Conservation (phyloP, 2,888 invertebrate species). For the Pollenia angustigena region DNA sequence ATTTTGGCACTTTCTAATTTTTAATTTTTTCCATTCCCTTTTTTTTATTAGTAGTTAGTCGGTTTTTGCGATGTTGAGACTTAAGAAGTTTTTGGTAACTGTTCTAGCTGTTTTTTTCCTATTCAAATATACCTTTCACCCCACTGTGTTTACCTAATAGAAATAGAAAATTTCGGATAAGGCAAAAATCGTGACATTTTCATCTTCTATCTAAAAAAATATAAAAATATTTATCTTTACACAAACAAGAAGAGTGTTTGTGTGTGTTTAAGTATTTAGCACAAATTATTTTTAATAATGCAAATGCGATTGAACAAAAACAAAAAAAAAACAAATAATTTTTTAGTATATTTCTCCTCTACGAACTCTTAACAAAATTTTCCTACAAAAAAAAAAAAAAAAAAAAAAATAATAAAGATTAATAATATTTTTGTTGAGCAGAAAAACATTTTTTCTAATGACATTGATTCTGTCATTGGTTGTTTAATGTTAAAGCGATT, state of each 20-base stretch:
- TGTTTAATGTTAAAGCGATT: conserved; percentile 38
- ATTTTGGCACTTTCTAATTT: too few species aligned
- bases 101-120: too few species aligned
- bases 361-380: conserved; percentile 8
- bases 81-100: too few species aligned
- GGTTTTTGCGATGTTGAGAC: too few species aligned
- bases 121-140: too few species aligned
- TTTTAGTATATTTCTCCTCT: conserved; percentile 20
- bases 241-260: conserved; percentile 24
- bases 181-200: not conserved
- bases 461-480: conserved; percentile 82
- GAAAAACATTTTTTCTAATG: conserved; percentile 60
- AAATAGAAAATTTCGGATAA: conserved; percentile 14
- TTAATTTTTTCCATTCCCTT: too few species aligned
- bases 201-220: conserved; percentile 10
- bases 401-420: too few species aligned
- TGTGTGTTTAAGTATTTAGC: conserved; percentile 61
- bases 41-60: too few species aligned
- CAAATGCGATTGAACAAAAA: conserved; percentile 45
- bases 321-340: conserved; percentile 15
- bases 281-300: conserved; percentile 73
- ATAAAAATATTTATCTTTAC: conserved; percentile 17
- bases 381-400: conserved; percentile 29
- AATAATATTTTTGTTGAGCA: conserved; percentile 73
- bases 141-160: conserved; percentile 16